Evolutionary conservation across 2,888 invertebrate species (phyloP).

Genomic region (Sphaerophoria taeniata): DNA sequence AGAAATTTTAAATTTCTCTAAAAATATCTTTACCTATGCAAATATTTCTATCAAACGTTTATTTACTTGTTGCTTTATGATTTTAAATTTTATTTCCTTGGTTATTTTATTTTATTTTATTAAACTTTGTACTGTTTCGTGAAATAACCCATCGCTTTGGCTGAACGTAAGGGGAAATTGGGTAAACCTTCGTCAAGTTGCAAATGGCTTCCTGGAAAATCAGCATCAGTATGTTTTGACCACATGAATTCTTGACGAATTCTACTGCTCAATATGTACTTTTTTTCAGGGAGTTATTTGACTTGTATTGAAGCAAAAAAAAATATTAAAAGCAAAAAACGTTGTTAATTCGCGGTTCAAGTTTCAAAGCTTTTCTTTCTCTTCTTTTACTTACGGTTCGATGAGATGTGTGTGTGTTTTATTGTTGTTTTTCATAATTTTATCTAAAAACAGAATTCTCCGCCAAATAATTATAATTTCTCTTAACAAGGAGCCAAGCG

Average conservation of each 20-base stretch:
- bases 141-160: background rate
- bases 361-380: conserved; percentile 11
- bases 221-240: conserved; percentile 79
- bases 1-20: conserved; percentile 70
- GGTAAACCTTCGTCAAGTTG: background rate
- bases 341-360: conserved; percentile 63
- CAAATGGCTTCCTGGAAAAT: conserved; percentile 55
- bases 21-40: conserved; percentile 51
- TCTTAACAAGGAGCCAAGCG: conserved; percentile 17
- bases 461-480: conserved; percentile 33
- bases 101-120: conserved; percentile 53
- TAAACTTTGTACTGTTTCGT: conserved; percentile 12
- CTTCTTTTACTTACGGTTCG: background rate
- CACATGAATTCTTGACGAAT: conserved; percentile 78
- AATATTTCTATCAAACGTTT: conserved; percentile 57
- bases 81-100: conserved; percentile 39
- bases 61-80: conserved; percentile 32
- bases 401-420: conserved; percentile 41
- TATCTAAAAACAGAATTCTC: conserved; percentile 17
- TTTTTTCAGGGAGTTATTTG: conserved; percentile 30
- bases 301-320: conserved; percentile 14
- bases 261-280: conserved; percentile 78
- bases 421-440: conserved; percentile 22
- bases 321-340: conserved; percentile 38
- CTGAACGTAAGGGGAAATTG: background rate